A percentile compares a stretch with the other conserved stretches of the same genome.
phyloP scores from a whole-genome alignment of 2,888 invertebrate genomes.

The Hyposoter dolosus region DNA sequence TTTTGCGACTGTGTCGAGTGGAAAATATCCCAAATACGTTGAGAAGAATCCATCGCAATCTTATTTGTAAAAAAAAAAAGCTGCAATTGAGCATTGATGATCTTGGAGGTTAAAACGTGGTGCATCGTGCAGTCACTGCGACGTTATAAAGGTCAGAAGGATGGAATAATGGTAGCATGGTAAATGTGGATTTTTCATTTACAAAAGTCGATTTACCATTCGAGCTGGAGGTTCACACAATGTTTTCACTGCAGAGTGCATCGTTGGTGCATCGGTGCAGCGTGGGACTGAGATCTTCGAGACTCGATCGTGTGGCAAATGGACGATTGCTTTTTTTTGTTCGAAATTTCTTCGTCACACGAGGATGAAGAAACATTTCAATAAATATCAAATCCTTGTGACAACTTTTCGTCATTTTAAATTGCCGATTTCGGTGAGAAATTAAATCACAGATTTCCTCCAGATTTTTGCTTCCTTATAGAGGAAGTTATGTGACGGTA shows the following conservation, averaged over 20 bases:
- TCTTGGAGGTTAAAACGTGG: constrained; percentile 39
- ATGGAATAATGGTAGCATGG: constrained; percentile 63
- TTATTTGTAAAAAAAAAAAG: constrained; percentile 7
- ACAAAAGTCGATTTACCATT: constrained; percentile 45
- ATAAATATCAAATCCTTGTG: neutral
- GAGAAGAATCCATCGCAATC: constrained; percentile 33
- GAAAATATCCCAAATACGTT: constrained; percentile 15
- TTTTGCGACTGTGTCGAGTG: neutral
- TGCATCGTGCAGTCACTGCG: constrained; percentile 38
- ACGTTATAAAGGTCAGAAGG: constrained; percentile 62
- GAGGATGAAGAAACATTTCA: neutral
- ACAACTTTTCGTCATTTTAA: neutral
- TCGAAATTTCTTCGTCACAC: constrained; percentile 19
- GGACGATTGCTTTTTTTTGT: constrained; percentile 17
- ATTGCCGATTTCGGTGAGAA: no score
- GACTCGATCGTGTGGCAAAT: constrained; percentile 54
- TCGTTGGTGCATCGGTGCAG: constrained; percentile 57
- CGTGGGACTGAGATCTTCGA: constrained; percentile 61
- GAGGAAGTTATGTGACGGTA: no score
- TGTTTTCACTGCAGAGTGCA: constrained; percentile 35
- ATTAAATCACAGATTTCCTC: no score
- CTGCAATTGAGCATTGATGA: constrained; percentile 12
- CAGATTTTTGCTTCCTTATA: no score
- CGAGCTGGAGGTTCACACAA: constrained; percentile 52
- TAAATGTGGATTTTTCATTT: constrained; percentile 36